Evolutionary conservation across 2,113 vertebrate species (phyloP).

Genomic region (Gavialis gangeticus): DNA sequence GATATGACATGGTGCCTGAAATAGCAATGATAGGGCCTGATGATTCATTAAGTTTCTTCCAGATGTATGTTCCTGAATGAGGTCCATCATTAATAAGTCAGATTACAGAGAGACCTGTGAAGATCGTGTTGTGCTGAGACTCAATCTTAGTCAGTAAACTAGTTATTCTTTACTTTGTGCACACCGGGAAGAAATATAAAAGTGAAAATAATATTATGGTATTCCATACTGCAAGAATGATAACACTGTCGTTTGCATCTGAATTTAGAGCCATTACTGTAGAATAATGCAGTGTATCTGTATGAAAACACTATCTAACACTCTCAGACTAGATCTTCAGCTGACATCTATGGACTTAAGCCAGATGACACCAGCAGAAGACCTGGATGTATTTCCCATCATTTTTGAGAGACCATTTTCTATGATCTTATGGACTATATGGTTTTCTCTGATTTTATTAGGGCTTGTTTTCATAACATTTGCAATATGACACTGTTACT

Average conservation of each 20-base stretch:
- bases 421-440: background rate
- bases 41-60: too few species aligned
- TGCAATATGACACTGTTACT: accelerated
- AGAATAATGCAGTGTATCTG: background rate
- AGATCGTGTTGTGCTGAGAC: conserved; percentile 25
- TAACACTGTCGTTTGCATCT: background rate
- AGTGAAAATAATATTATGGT: conserved; percentile 9
- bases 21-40: too few species aligned
- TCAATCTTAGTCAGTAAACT: background rate
- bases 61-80: background rate
- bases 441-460: background rate
- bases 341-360: background rate
- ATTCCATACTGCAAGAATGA: background rate
- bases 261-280: background rate
- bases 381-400: background rate
- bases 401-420: background rate
- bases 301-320: background rate
- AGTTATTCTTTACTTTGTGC: conserved; percentile 27
- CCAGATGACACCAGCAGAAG: background rate
- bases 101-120: background rate
- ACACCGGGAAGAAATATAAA: background rate
- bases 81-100: background rate
- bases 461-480: background rate
- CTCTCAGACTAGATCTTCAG: background rate
- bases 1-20: too few species aligned